Evolutionary conservation across 2,888 invertebrate species (phyloP).

Genomic region (Celastrina argiolus): DNA sequence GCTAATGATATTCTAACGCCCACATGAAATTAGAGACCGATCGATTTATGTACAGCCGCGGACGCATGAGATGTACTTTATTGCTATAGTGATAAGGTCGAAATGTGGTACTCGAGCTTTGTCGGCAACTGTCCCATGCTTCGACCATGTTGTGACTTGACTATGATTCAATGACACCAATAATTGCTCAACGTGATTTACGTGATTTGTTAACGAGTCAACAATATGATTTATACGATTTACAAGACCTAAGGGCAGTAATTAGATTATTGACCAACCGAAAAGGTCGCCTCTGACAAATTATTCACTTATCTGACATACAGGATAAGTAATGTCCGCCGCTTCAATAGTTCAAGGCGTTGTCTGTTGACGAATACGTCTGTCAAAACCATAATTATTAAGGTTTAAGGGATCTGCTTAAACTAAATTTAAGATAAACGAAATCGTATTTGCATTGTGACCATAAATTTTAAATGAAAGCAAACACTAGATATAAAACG

Average conservation of each 20-base stretch:
- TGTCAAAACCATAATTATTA: neutral
- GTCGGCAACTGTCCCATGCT: neutral
- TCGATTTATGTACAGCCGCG: constrained; percentile 43
- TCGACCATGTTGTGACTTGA: constrained; percentile 30
- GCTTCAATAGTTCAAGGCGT: constrained; percentile 12
- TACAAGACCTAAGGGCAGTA: constrained; percentile 23
- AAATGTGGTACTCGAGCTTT: neutral
- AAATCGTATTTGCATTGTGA: neutral
- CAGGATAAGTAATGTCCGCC: constrained; percentile 11
- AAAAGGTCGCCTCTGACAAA: constrained; percentile 14
- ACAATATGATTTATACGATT: constrained; percentile 22
- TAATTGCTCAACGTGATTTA: constrained; percentile 57
- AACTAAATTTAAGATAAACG: neutral
- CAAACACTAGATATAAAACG: neutral
- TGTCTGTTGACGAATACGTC: neutral
- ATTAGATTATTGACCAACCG: constrained; percentile 2
- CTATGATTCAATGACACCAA: constrained; percentile 40
- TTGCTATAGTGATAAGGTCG: neutral
- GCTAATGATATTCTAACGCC: constrained; percentile 50
- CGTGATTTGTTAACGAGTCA: constrained; percentile 38
- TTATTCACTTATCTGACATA: constrained; percentile 13
- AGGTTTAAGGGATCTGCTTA: neutral
- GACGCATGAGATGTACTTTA: constrained; percentile 27
- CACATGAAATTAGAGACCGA: constrained; percentile 55
- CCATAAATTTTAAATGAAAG: neutral